Evolutionary conservation across 2,888 invertebrate genomes (phyloP), one percentile per base, ranked within the genome.

Genomic region (Xestia c-nigrum): DNA sequence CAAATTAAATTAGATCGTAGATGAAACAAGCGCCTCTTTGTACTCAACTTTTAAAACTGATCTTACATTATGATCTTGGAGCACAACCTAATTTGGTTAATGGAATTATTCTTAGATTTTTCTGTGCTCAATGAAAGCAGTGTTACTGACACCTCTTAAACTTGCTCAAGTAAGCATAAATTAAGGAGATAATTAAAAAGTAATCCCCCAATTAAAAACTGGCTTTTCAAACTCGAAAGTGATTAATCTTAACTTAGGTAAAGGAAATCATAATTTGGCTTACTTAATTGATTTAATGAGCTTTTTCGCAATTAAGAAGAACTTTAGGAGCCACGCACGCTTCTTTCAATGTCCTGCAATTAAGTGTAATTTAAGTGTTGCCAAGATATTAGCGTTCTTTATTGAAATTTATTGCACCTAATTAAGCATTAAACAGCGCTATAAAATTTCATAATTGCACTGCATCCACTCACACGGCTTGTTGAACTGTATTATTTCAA

Each of bases 211-310:
- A 84, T 79, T 70, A 63, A 83, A 79, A 82, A 72, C 47, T 40
- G 59, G 52, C 59, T 69, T 65, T 66, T 19, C 38, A 81, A 72
- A 81, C 63, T 74, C 59, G 31, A 40, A 73, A 83, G 81, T 77
- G 72, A 87, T 89, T 77, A 88, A 88, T 89, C 80, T 86, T 83
- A 81, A 82, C 74, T 79, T 74, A 65, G 79, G 59, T 76, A 74
- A 78, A 77, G 79, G 74, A 78, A 85, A 87, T 87, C 74, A 85
- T 84, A 85, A 87, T 87, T 87, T 82, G 76, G 71, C 79, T 80
- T 71, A 70, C 66, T 84, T 85, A 84, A 85, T 88, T 85, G 78
- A 81, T 86, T 84, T 87, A 89, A 89, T 87, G 79, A 84, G 75
- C 67, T 80, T 89, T 86, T 80, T 83, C 77, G 78, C 76, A 81